Base-by-base conservation (phyloP, 2,888 invertebrate species). In the Andricus curvator region DNA sequence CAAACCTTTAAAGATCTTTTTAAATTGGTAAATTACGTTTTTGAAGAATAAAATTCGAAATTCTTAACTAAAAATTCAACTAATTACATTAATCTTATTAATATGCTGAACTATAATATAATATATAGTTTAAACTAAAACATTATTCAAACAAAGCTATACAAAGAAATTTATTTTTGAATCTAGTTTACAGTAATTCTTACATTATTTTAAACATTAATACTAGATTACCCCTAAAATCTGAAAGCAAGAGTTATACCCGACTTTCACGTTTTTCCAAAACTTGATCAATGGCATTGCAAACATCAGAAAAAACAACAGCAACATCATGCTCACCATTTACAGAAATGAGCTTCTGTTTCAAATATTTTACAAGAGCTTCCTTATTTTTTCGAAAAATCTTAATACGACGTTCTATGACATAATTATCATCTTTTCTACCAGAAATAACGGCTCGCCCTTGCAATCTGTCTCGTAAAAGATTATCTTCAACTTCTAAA, bases 401-500 rank as follows among this genome's bases (percentile, higher is more conserved):
- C 51, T 93, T 91, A 81, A 96, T 92, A 4, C 95, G 93, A 33
- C 94, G 94, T 60, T 93, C 91, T 80, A 95, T 93, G 2, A 95
- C 92, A 85, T 94, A 94, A 84, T 93, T 94, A 88, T 95, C 94
- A 82, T 95, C 95, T 1, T 93, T 94, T 64, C 95, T 93, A 4
- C 95, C 95, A 78, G 94, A 94, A 51, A 70, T 82, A 5, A 78
- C 51, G 0, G 94, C 95, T 37, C 95, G 93, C 78, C 94, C 93
- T 87, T 95, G 78, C 25, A 89, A 78, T 11, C 88, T 84, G 17
- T 85, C 82, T 25, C 82, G 80, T 11, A 82, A 82, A 51, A 81
- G 22, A 22, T 64, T 56, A 33, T 67, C 77, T 22, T 76, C 60
- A 62, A 81, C 88, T 48, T 82, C 77, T 37, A 90, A 79, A 74